phyloP scores from a whole-genome alignment of 2,797 vertebrate species.

The Phrynocephalus vlangalii region DNA sequence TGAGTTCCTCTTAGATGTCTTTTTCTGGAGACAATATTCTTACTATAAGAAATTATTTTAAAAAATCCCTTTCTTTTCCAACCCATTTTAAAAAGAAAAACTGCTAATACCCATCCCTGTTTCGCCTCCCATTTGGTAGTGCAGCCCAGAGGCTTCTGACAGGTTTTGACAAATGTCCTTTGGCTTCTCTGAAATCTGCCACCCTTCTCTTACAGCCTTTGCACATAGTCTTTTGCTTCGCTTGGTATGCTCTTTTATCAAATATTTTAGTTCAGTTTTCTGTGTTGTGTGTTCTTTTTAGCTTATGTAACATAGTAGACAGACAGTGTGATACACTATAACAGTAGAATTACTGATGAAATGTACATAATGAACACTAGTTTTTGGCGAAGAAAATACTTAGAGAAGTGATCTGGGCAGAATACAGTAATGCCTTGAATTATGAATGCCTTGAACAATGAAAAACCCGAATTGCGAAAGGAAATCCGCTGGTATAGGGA shows the following conservation, averaged over 20 bases:
- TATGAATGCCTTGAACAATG: too few relatives aligned
- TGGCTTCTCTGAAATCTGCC: too few relatives aligned
- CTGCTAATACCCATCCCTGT: too few relatives aligned
- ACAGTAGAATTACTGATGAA: background rate
- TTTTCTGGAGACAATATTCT: constrained; percentile 11
- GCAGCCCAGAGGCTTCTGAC: too few relatives aligned
- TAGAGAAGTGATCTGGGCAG: background rate
- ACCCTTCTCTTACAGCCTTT: too few relatives aligned
- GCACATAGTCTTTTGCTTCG: too few relatives aligned
- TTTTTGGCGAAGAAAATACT: background rate
- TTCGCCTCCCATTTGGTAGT: too few relatives aligned
- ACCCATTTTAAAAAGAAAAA: too few relatives aligned
- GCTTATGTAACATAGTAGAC: background rate
- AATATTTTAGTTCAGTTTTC: constrained; percentile 2
- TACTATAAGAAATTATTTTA: background rate
- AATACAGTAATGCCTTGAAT: background rate
- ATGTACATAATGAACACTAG: background rate
- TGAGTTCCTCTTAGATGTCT: background rate
- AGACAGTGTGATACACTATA: background rate
- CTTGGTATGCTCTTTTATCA: background rate
- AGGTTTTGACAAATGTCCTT: too few relatives aligned
- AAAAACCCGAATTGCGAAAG: too few relatives aligned
- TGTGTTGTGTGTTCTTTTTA: background rate
- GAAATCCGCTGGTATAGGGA: too few relatives aligned
- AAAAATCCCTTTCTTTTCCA: too few relatives aligned